Conservation (phyloP, 2,888 invertebrate genomes). For the Thymelicus sylvestris region DNA sequence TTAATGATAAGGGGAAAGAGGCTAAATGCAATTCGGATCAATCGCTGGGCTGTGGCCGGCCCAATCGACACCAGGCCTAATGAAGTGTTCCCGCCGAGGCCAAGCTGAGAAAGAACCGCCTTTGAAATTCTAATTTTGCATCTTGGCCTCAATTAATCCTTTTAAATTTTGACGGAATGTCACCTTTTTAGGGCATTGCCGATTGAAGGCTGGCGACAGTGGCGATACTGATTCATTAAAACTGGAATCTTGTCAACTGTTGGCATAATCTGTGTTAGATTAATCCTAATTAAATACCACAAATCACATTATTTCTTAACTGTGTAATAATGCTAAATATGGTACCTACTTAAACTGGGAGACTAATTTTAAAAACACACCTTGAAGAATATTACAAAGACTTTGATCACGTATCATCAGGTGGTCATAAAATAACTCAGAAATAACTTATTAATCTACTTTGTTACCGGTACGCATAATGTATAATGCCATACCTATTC, state of each 20-base stretch:
- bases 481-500: too few species aligned
- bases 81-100: slow-evolving; percentile 61
- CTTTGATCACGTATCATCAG: too few species aligned
- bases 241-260: neutral
- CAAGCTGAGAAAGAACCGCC: slow-evolving; percentile 47
- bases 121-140: slow-evolving; percentile 55
- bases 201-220: neutral
- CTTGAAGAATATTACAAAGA: too few species aligned
- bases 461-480: too few species aligned
- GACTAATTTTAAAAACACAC: too few species aligned
- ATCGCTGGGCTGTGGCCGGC: slow-evolving; percentile 43
- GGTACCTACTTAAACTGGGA: too few species aligned
- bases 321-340: too few species aligned
- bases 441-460: too few species aligned
- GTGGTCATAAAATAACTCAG: too few species aligned
- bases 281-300: too few species aligned
- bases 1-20: slow-evolving; percentile 62
- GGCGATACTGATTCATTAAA: neutral
- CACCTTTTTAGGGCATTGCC: slow-evolving; percentile 33
- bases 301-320: too few species aligned
- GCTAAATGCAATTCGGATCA: slow-evolving; percentile 48
- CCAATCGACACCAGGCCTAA: slow-evolving; percentile 70
- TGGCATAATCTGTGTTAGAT: neutral
- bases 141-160: slow-evolving; percentile 43
- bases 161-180: slow-evolving; percentile 42